Evolutionary conservation across 2,888 invertebrate genomes (phyloP).

Genomic region (Cheiracanthium punctorium): DNA sequence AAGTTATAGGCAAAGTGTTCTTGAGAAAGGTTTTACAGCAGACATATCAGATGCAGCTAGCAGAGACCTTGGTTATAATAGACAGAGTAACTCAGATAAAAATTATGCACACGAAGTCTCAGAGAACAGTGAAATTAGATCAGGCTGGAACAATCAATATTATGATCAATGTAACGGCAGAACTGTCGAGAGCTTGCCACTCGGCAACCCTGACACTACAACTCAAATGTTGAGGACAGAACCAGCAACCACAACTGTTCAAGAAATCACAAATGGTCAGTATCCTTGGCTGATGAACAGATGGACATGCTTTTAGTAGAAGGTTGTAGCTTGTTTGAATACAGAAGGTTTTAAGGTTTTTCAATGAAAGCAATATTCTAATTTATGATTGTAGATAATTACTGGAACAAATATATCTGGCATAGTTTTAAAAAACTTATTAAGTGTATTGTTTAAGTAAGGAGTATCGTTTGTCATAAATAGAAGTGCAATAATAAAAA

Average conservation of each 20-base stretch:
- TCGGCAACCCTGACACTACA: neutral
- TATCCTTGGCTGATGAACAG: conserved; percentile 49
- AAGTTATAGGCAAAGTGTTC: neutral
- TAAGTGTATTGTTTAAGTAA: too few species aligned
- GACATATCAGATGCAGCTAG: neutral
- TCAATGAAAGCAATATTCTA: too few species aligned
- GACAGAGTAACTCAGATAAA: neutral
- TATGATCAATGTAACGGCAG: neutral
- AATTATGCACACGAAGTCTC: neutral
- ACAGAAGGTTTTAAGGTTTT: too few species aligned
- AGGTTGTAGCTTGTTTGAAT: too few species aligned
- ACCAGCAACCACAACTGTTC: neutral
- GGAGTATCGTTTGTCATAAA: too few species aligned
- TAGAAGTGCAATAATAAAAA: too few species aligned
- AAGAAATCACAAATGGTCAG: neutral
- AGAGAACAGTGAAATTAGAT: neutral
- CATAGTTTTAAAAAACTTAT: too few species aligned
- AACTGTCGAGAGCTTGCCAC: neutral
- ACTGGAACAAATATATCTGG: too few species aligned
- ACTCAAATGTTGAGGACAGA: neutral
- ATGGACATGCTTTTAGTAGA: conserved; percentile 45
- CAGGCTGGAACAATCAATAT: neutral
- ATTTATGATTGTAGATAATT: too few species aligned
- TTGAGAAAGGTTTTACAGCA: neutral
- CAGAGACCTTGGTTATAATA: neutral